Evolutionary conservation across 2,888 invertebrate species (phyloP), one percentile per base, ranked within the genome.

Genomic region (Drosophila seclusa): DNA sequence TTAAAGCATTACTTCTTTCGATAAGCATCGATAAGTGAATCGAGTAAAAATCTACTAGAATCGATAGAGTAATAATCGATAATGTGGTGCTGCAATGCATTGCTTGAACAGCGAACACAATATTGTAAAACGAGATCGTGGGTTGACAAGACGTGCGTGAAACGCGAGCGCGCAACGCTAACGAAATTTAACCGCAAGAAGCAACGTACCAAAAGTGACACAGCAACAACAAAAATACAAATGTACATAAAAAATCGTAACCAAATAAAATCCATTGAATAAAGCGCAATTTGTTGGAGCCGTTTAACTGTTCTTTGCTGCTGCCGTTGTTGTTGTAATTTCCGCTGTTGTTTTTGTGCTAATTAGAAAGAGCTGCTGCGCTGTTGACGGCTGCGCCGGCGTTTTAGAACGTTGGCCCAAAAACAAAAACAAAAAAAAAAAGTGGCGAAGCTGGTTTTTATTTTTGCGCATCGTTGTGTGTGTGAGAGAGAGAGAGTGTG

Each of bases 141-240:
- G 62, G 73, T 75, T 70, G 83, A 73, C 59, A 70, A 81, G 84
- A 79, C 82, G 85, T 82, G 83, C 85, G 87, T 77, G 80, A 81
- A 73, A 73, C 55, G 66, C 60, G 72, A 80, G 83, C 81, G 81
- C 81, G 81, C 68, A 78, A 69, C 68, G 58, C 58, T 38, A 72
- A 68, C 73, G 48, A 73, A 70, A 68, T 63, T 68, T 55, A 81
- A 65, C 73, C 73, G 79, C 57, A 73, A 72, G 24, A 64, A 68
- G 65, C 73, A 77, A 66, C 68, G 65, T 73, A 73, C 66, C 68
- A 54, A 73, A 79, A 80, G 79, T 80, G 78, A 81, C 70, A 45
- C 45, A 24, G 11, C 21, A 80, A 80, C 69, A 76, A 73, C 55
- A 79, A 78, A 78, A 42, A 55, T 61, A 54, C 48, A 65, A 49